A percentile compares a stretch with the other conserved stretches of the same genome.
These are phyloP conservation scores for Diploptera punctata DNA, from an alignment of 2,888 invertebrate genomes.

Conservation along the genomic window DNA sequence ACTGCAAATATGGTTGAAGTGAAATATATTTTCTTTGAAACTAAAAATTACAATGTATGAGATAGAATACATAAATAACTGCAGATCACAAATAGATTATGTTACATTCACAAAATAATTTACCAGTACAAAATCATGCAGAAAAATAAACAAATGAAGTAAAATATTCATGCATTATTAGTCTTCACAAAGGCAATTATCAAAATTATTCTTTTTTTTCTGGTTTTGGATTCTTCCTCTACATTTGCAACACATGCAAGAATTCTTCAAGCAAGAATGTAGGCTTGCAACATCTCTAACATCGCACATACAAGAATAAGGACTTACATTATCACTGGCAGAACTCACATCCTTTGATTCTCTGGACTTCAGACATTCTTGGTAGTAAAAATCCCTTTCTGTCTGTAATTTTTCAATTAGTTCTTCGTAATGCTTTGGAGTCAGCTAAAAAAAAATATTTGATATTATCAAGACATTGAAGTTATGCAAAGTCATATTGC, in stretches of 20 bases:
- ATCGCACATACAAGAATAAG: not conserved
- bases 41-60: too few species aligned
- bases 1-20: too few species aligned
- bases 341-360: constrained; percentile 54
- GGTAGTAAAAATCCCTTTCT: constrained; percentile 60
- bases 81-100: not conserved
- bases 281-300: not conserved
- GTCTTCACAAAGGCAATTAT: not conserved
- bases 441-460: not conserved
- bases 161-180: too few species aligned
- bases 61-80: too few species aligned
- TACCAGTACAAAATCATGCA: constrained; percentile 5
- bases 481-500: too few species aligned
- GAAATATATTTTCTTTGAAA: too few species aligned
- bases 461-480: too few species aligned
- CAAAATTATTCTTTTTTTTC: not conserved
- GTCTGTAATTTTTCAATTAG: constrained; percentile 40
- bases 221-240: not conserved
- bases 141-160: constrained; percentile 36
- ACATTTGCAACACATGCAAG: not conserved
- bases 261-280: not conserved
- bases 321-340: constrained; percentile 50
- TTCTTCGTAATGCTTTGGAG: constrained; percentile 3
- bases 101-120: not conserved
- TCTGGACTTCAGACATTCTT: constrained; percentile 57